A percentile compares a stretch with the other conserved stretches of the same genome.
phyloP scores from a whole-genome alignment of 35 echinoderm and acorn worm species.

The Apostichopus japonicus region DNA sequence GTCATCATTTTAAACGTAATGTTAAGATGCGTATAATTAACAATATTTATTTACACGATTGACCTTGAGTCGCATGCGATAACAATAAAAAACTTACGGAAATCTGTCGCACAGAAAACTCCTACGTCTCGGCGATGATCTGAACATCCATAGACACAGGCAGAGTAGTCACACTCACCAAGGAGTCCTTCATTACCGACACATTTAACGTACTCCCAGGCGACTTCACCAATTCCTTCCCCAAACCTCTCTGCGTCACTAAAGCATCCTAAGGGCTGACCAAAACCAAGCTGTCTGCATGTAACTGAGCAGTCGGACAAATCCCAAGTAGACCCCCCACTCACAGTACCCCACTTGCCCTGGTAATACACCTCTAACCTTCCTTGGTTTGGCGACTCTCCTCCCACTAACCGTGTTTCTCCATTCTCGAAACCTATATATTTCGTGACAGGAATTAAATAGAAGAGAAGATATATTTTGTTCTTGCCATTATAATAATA shows the following conservation, averaged over 20 bases:
- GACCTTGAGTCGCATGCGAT: background rate
- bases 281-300: conserved; percentile 5
- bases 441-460: no score
- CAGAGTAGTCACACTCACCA: background rate
- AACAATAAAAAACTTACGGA: background rate
- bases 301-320: background rate
- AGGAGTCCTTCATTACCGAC: conserved; percentile 14
- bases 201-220: background rate
- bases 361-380: background rate
- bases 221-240: background rate
- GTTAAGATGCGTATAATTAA: background rate
- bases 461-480: no score
- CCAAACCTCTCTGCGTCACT: background rate
- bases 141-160: background rate
- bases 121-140: background rate
- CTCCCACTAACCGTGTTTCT: background rate
- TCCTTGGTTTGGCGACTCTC: background rate
- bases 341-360: background rate
- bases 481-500: no score
- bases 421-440: background rate
- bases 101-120: background rate
- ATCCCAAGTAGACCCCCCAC: background rate
- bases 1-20: background rate
- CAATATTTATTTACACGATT: background rate
- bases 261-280: background rate